Evolutionary conservation across 2,797 vertebrate species (phyloP), one percentile per base, ranked within the genome.

Genomic region (Gambelia wislizenii): DNA sequence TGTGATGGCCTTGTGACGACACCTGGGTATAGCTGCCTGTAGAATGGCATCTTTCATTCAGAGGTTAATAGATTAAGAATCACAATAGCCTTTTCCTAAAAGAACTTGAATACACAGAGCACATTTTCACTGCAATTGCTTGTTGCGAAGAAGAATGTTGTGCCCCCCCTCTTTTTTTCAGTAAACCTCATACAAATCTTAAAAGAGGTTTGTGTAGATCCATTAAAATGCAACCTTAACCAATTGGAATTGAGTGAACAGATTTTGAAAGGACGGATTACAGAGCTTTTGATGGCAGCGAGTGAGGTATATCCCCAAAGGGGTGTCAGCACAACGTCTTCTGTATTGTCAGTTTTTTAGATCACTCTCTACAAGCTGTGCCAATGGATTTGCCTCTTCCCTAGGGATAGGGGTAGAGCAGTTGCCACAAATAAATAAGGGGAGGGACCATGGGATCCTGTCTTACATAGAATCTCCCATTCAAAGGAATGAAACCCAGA

Each of bases 11-110:
- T 95, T 90, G 84, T 80, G 90, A 85, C 91, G 89, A 93, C 90
- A 72, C 85, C 67, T 84, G 79, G 91, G 89, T 91, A 93, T 89
- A 91, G 90, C 87, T 85, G 33, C 87, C 92, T 96, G 20, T 56
- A 14, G 87, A 95, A 88, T 87, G 88, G 87, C 85, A 93, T 87
- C 89, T 93, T 96, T 94, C 87, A 85, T 93, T 92, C 85, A 89
- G 91, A 95, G 84, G 88, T 94, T 1, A 13, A 59, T 92, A 82
- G 61, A 81, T 92, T 85, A 92, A 44, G 89, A 93, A 77, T 92
- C 12, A 1, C 42, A 36, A 2, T 27, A 49, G 30, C 4, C 7
- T 89, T 92, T 88, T 85, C 70, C 87, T 74, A n/a, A 90, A 89
- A 47, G 18, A 79, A 25, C 82, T 89, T 70, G 54, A 78, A 42